A percentile compares a stretch with the other conserved stretches of the same genome.
Conservation (phyloP, 2,797 vertebrate genomes). For the Lagodon rhomboides region DNA sequence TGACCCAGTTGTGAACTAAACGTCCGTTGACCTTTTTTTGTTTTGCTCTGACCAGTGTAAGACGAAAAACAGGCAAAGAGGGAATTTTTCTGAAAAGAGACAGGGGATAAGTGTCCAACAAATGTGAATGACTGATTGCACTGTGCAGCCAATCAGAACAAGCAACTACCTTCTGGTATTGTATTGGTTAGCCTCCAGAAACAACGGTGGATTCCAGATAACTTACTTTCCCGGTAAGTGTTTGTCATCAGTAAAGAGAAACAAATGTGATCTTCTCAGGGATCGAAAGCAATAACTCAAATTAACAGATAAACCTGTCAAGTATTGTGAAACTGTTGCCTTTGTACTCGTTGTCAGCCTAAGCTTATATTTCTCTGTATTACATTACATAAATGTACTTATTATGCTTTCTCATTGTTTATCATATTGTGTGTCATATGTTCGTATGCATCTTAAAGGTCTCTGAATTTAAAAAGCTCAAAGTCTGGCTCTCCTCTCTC, state of each 20-base stretch:
- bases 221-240: conserved; percentile 16
- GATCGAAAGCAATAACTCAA: conserved; percentile 10
- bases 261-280: conserved; percentile 21
- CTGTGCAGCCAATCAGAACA: not conserved
- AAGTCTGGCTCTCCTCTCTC: too few species aligned
- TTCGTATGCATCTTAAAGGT: too few species aligned
- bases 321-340: not conserved
- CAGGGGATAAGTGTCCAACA: conserved; percentile 4
- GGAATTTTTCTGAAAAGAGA: not conserved
- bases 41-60: not conserved
- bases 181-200: conserved; percentile 29
- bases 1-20: not conserved
- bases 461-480: too few species aligned
- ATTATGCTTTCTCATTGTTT: too few species aligned
- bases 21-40: not conserved
- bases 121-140: conserved; percentile 18
- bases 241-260: conserved; percentile 23
- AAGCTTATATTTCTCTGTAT: not conserved
- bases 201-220: conserved; percentile 44
- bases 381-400: too few species aligned
- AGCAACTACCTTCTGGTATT: not conserved
- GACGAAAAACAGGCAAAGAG: not conserved
- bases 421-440: not conserved
- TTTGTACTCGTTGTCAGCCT: too few species aligned
- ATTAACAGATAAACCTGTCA: conserved; percentile 4